phyloP scores from a whole-genome alignment of 2,888 invertebrate genomes.

The Pemphredon lugubris region DNA sequence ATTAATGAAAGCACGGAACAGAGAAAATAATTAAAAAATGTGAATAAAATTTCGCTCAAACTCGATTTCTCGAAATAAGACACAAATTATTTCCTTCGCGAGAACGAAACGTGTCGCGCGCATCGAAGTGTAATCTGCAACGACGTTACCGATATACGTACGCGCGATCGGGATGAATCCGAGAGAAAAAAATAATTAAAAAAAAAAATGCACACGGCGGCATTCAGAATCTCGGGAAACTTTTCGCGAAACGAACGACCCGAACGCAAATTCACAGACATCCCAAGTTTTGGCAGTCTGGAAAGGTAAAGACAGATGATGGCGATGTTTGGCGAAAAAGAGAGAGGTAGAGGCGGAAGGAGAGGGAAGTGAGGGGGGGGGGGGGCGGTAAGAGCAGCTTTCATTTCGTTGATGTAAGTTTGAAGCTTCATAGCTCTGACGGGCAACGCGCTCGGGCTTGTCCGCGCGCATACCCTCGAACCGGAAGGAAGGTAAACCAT shows the following conservation, averaged over 20 bases:
- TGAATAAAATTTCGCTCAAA: too few species aligned
- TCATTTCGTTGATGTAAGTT: constrained; percentile 78
- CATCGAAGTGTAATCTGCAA: too few species aligned
- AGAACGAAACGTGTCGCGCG: too few species aligned
- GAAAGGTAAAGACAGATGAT: constrained; percentile 25
- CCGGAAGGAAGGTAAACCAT: constrained; percentile 71
- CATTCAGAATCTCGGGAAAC: constrained; percentile 3
- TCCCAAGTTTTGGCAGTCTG: constrained; percentile 35
- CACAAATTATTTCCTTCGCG: too few species aligned
- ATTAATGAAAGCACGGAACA: too few species aligned
- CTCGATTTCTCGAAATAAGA: too few species aligned
- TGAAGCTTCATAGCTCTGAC: constrained; percentile 74
- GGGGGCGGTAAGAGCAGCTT: constrained; percentile 55
- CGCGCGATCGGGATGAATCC: too few species aligned
- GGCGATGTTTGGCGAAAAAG: constrained; percentile 24
- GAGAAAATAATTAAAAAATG: too few species aligned
- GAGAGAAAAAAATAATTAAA: too few species aligned
- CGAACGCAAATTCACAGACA: constrained; percentile 29
- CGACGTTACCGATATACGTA: too few species aligned
- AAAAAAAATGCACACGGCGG: too few species aligned
- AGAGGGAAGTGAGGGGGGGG: background rate
- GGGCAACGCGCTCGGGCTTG: constrained; percentile 68
- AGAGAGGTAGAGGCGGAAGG: background rate
- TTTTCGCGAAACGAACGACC: constrained; percentile 15
- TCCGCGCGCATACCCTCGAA: constrained; percentile 69